Evolutionary conservation across 2,113 vertebrate species (phyloP), one percentile per base, ranked within the genome.

Genomic region (Nibea albiflora): DNA sequence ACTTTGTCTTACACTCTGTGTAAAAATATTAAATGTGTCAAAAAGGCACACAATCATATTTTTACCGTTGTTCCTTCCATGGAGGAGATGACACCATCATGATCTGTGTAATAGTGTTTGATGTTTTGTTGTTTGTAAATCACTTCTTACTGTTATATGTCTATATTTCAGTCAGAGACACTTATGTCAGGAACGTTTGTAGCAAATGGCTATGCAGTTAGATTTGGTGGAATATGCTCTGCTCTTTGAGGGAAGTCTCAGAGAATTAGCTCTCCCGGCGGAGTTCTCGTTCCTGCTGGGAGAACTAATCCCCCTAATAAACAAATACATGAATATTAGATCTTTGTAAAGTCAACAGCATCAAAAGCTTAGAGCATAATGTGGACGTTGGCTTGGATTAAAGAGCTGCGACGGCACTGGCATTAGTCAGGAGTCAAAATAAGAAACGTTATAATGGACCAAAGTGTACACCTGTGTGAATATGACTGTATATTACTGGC

Each of bases 161-260:
- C 46, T 49, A 26, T 26, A 68, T 61, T 54, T 76, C 56, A 69
- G 28, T 44, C 22, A 61, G 35, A 28, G 35, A 56, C 52, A 47
- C 17, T 58, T 24, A 16, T 53, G 60, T 26, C 19, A 49, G 16
- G 8, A 20, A 56, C 1, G 53, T 61, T 74, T 66, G 52, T 63
- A 46, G 42, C 4, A 54, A 56, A 71, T 19, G 0, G n/a, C 42
- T 73, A n/a, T 2, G 63, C 24, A 58, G 52, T 42, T 46, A 22
- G 3, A 46, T 82, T 74, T 70, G 22, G 31, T 22, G 12, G 12
- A 69, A 50, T 31, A 16, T 9, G 16, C 17, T 69, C 12, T 68
- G 35, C 22, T 80, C 19, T 64, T 54, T 75, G 24, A 47, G 49
- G 44, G 61, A 61, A 19, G 19, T 73, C 57, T 84, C 47, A 70